Base-by-base conservation (phyloP, 1,140 invertebrate genomes). In the Harpegnathos saltator region DNA sequence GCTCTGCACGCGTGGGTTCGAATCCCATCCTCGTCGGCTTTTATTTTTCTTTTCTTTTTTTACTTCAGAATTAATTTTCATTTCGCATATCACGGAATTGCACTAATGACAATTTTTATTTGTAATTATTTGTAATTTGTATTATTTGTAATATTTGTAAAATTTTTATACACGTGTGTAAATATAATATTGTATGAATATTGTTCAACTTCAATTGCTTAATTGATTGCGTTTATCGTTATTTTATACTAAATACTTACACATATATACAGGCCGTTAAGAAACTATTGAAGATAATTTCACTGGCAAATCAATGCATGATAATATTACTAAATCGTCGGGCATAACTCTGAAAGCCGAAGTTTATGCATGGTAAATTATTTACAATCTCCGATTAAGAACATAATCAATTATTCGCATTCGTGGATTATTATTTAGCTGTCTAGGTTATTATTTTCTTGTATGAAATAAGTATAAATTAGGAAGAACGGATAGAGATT, bases 1-100 rank as follows among this genome's bases (percentile, higher is more conserved):
- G 95, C 95, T 95, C 95, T 96, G 95, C 97, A 97, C 97, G 96
- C 96, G 96, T 97, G 96, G 96, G 96, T 97, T 97, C 96, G 97
- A 97, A 97, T 97, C 97, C 96, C 96, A 97, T 97, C 96, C 96
- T 97, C 96, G 96, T 97, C 96, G 96, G 72, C 14, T 80, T 86
- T 73, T 86, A 75, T 89, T 56, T 83, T 65, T 12, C 1, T 56
- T 48, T 56, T 65, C 44, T 77, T 73, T 61, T 29, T 26, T 24
- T 33, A n/a, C 50, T 48, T 3, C 7, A 56, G 22, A 9, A 56
- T 56, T 22, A 56, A 5, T 22, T 9, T 56, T 50, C 5, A 33
- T 56, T 26, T 66, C 15, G 14, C 44, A 0, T 62, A 2, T 38
- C 0, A 29, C 1, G 0, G 24, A 19, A 56, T 52, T 19, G 26